A percentile compares a stretch with the other conserved stretches of the same genome.
Conservation (phyloP, 2,797 vertebrate genomes). For the Pelobates cultripes region DNA sequence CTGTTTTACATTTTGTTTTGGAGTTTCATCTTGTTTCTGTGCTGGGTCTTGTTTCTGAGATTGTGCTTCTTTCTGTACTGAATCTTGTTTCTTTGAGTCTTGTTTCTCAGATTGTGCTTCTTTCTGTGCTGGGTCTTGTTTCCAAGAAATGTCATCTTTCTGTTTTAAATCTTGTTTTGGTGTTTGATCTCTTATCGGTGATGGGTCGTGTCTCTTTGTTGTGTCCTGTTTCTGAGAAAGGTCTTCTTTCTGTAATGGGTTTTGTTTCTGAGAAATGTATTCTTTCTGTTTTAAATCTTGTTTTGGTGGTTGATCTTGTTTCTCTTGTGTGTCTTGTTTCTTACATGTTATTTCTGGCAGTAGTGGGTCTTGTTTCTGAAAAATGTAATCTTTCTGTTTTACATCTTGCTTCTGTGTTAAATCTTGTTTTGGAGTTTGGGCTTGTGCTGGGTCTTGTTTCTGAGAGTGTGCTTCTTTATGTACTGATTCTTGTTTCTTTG, state of each 20-base stretch:
- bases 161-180: too few species aligned
- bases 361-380: neutral
- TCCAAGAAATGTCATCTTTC: too few species aligned
- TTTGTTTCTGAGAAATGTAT: neutral
- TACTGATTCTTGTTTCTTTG: conserved; percentile 4
- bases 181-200: too few species aligned
- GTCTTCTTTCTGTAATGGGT: neutral
- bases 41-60: too few species aligned
- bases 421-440: neutral
- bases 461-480: neutral
- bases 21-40: too few species aligned
- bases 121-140: too few species aligned
- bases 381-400: neutral
- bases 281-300: neutral
- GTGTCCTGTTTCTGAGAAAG: neutral
- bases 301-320: neutral
- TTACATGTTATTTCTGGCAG: neutral
- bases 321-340: neutral
- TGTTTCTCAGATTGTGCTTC: too few species aligned
- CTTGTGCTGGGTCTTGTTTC: neutral
- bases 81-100: too few species aligned
- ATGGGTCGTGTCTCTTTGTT: neutral
- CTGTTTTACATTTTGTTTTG: too few species aligned
- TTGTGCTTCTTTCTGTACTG: too few species aligned
- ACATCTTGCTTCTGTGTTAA: neutral